These are phyloP conservation scores for Drosophila dives DNA, from an alignment of 2,888 invertebrate species.

Conservation along the genomic window DNA sequence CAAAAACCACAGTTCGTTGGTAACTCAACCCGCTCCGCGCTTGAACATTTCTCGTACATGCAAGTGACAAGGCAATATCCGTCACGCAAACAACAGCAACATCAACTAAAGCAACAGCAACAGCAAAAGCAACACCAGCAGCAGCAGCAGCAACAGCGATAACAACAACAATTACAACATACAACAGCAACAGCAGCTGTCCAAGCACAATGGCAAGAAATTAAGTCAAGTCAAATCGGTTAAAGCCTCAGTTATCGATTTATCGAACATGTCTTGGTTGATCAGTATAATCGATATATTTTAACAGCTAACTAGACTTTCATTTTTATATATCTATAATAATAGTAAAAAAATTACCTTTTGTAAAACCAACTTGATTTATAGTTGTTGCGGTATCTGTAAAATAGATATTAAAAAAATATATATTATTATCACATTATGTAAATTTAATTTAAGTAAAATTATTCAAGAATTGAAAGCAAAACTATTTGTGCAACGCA, in stretches of 20 bases:
- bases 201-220: conserved; percentile 46
- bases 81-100: conserved; percentile 74
- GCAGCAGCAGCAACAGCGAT: conserved; percentile 14
- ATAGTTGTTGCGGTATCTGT: conserved; percentile 6
- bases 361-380: not conserved
- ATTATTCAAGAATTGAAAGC: not conserved
- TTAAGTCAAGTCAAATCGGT: conserved; percentile 22
- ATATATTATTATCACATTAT: not conserved
- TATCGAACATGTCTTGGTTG: not conserved
- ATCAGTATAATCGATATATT: not conserved
- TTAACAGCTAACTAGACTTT: not conserved
- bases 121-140: conserved; percentile 30
- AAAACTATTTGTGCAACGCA: not conserved
- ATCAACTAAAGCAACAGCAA: conserved; percentile 33
- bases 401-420: not conserved
- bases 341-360: not conserved
- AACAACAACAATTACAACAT: no score
- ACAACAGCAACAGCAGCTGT: conserved; percentile 3
- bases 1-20: conserved; percentile 35
- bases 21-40: conserved; percentile 52
- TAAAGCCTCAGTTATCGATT: not conserved
- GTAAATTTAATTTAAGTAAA: not conserved
- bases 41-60: conserved; percentile 76
- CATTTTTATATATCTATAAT: not conserved
- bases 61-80: conserved; percentile 81